These are phyloP conservation scores for Dryobota labecula DNA, from an alignment of 2,888 invertebrate genomes.

Conservation along the genomic window DNA sequence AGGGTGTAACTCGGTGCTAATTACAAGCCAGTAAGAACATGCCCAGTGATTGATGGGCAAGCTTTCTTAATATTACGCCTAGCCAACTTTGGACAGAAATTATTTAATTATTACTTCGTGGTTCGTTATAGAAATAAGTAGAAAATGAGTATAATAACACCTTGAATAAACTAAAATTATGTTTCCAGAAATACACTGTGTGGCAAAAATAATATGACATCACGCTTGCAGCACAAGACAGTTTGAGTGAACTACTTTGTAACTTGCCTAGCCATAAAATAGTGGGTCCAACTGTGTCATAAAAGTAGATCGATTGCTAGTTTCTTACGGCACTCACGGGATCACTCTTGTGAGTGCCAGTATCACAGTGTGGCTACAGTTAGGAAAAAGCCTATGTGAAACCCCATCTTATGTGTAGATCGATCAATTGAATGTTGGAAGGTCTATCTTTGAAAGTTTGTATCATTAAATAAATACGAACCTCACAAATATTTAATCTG, in stretches of 20 bases:
- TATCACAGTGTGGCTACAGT: conserved; percentile 10
- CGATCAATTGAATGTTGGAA: background rate
- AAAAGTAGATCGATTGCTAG: conserved; percentile 53
- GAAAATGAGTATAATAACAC: background rate
- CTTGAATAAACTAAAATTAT: background rate
- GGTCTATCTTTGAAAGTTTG: background rate
- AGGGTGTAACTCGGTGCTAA: conserved; percentile 55
- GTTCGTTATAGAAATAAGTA: background rate
- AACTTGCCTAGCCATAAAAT: conserved; percentile 30
- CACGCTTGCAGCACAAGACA: background rate
- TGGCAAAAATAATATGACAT: background rate
- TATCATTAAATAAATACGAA: background rate
- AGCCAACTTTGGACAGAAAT: conserved; percentile 26
- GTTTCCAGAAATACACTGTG: background rate
- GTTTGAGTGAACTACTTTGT: conserved; percentile 33
- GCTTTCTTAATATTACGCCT: conserved; percentile 47
- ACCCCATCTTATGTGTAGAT: background rate
- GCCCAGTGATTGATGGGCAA: conserved; percentile 54
- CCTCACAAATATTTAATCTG: background rate
- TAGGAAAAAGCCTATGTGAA: conserved; percentile 3
- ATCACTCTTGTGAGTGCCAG: conserved; percentile 19
- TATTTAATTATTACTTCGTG: conserved; percentile 39
- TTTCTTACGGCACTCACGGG: conserved; percentile 36
- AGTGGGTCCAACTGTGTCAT: conserved; percentile 28
- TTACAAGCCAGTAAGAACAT: conserved; percentile 56